These are phyloP conservation scores for Ictidomys tridecemlineatus DNA, from an alignment of 2,113 vertebrate genomes.

Conservation along the genomic window DNA sequence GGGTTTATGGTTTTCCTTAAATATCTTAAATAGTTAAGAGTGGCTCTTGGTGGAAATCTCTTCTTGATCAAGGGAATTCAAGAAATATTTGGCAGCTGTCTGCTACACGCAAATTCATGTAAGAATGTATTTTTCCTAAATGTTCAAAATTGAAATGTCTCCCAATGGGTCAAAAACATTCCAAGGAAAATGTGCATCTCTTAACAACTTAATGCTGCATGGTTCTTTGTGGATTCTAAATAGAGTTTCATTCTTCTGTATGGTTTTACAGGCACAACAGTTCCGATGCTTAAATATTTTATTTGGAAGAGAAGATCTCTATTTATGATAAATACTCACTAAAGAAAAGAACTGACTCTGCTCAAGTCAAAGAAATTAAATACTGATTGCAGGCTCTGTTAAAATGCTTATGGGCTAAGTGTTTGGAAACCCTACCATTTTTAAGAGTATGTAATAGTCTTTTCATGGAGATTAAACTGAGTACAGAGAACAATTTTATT, in stretches of 20 bases:
- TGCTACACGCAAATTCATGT: background rate
- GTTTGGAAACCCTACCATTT: conserved; percentile 44
- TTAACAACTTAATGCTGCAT: background rate
- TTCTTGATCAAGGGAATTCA: conserved; percentile 40
- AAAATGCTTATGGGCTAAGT: conserved; percentile 4
- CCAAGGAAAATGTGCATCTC: background rate
- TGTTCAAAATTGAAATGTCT: conserved; percentile 21
- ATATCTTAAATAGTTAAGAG: background rate
- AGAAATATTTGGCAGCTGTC: background rate
- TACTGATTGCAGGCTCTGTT: conserved; percentile 2
- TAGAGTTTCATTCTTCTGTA: background rate
- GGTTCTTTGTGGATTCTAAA: conserved; percentile 4
- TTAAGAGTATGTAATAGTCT: conserved; percentile 63
- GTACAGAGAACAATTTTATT: conserved; percentile 72
- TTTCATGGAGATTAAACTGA: conserved; percentile 40
- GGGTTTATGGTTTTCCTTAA: background rate
- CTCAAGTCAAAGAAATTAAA: conserved; percentile 69
- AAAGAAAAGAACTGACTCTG: conserved; percentile 56
- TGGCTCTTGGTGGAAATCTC: background rate
- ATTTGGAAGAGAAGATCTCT: conserved; percentile 43
- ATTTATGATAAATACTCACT: conserved; percentile 45
- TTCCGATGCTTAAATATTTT: conserved; percentile 47
- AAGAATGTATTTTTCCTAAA: background rate
- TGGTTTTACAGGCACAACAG: background rate
- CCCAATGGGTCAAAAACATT: background rate